These are phyloP conservation scores for Chaetodon trifasciatus DNA, from an alignment of 2,797 vertebrate genomes.

Conservation along the genomic window DNA sequence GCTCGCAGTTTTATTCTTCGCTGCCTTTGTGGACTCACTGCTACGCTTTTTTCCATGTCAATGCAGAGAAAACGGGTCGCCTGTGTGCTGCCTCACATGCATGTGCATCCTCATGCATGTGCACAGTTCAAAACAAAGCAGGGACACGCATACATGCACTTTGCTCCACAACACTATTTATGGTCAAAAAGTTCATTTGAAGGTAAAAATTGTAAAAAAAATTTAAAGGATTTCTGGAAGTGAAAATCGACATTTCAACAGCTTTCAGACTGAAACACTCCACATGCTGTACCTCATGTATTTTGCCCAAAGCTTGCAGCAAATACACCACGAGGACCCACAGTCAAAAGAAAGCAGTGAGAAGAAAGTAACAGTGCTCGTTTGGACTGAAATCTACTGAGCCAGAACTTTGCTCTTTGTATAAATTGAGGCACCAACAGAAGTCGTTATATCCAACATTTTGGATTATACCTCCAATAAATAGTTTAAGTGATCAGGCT, in stretches of 20 bases:
- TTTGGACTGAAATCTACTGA: not conserved
- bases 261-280: constrained; percentile 1
- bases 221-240: not conserved
- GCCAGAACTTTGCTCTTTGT: not conserved
- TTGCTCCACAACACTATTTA: not conserved
- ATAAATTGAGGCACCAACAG: not conserved
- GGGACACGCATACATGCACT: no score
- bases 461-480: not conserved
- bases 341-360: constrained; percentile 13
- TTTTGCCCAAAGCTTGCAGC: not conserved
- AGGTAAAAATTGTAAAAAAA: not conserved
- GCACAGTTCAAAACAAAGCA: not conserved
- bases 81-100: no score
- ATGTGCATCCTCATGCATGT: not conserved
- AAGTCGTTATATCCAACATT: not conserved
- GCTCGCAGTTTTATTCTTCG: not conserved
- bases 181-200: not conserved
- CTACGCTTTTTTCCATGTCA: not conserved
- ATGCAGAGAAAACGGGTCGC: no score
- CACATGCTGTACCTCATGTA: not conserved
- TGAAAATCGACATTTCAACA: not conserved
- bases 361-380: not conserved
- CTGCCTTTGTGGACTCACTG: not conserved
- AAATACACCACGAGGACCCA: not conserved
- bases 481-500: not conserved